Evolutionary conservation across 2,888 invertebrate genomes (phyloP).

Genomic region (Scaptomyza parva): DNA sequence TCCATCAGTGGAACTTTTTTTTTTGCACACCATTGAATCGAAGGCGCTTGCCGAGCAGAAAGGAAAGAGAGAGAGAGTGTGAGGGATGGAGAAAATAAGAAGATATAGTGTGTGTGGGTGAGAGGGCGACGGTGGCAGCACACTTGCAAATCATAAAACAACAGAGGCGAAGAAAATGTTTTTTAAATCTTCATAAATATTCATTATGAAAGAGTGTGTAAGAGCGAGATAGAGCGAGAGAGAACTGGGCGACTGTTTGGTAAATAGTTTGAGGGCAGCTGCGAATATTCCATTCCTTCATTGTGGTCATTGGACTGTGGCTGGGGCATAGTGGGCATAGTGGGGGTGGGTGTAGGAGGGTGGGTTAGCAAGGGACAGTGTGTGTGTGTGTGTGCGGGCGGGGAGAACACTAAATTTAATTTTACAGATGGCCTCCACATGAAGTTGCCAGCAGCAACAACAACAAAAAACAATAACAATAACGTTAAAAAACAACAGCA

Average conservation of each 20-base stretch:
- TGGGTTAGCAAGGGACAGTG: not conserved
- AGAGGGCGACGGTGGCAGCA: conserved; percentile 32
- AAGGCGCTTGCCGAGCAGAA: conserved; percentile 33
- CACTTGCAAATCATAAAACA: conserved; percentile 84
- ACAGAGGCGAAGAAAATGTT: conserved; percentile 82
- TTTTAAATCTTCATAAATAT: conserved; percentile 84
- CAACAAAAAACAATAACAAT: conserved; percentile 60
- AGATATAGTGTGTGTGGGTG: not conserved
- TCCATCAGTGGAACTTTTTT: conserved; percentile 68
- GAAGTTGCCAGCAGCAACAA: conserved; percentile 60
- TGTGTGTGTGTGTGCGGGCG: conserved; percentile 1
- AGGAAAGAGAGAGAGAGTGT: not conserved
- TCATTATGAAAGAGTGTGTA: conserved; percentile 66
- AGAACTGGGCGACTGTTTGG: conserved; percentile 50
- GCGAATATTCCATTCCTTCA: conserved; percentile 47
- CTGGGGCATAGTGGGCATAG: conserved; percentile 3
- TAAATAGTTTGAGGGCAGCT: conserved; percentile 75
- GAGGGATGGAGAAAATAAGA: conserved; percentile 10
- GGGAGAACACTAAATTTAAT: conserved; percentile 59
- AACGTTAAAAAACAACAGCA: conserved; percentile 36
- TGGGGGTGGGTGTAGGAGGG: not conserved
- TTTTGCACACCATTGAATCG: conserved; percentile 76
- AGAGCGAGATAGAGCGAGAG: not conserved
- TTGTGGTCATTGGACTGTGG: conserved; percentile 47
- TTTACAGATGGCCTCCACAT: conserved; percentile 72